Evolutionary conservation across 2,888 invertebrate species (phyloP).

Genomic region (Bombyx huttoni): DNA sequence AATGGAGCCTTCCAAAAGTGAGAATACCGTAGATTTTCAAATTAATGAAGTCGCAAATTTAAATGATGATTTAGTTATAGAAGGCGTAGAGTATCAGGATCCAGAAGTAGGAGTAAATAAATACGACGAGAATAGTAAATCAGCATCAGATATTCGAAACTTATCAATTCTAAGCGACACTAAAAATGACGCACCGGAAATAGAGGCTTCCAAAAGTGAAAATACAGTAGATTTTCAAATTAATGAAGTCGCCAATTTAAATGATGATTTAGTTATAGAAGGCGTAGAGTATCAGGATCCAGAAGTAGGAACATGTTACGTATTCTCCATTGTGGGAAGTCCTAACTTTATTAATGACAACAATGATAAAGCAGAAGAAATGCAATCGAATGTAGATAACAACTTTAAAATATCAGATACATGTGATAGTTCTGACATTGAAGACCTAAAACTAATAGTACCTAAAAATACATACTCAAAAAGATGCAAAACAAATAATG

Average conservation of each 20-base stretch:
- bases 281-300: constrained; percentile 37
- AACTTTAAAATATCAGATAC: neutral
- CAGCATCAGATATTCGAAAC: too few relatives aligned
- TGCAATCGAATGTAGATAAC: neutral
- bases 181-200: neutral
- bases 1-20: neutral
- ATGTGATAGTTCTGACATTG: constrained; percentile 3
- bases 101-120: constrained; percentile 19
- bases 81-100: constrained; percentile 35
- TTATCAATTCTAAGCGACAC: too few relatives aligned
- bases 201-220: neutral
- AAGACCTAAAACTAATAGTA: constrained; percentile 22
- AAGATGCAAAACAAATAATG: constrained; percentile 4
- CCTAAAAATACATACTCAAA: constrained; percentile 39
- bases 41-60: neutral
- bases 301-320: constrained; percentile 29
- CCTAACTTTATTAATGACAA: constrained; percentile 4
- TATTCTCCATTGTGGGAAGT: constrained; percentile 24
- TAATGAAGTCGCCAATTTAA: neutral
- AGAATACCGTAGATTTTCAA: neutral
- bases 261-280: constrained; percentile 14
- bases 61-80: constrained; percentile 11
- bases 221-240: neutral
- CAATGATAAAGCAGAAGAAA: constrained; percentile 4
- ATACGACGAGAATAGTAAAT: too few relatives aligned